Evolutionary conservation across 2,888 invertebrate genomes (phyloP).

Genomic region (Drosophila paucipuncta): DNA sequence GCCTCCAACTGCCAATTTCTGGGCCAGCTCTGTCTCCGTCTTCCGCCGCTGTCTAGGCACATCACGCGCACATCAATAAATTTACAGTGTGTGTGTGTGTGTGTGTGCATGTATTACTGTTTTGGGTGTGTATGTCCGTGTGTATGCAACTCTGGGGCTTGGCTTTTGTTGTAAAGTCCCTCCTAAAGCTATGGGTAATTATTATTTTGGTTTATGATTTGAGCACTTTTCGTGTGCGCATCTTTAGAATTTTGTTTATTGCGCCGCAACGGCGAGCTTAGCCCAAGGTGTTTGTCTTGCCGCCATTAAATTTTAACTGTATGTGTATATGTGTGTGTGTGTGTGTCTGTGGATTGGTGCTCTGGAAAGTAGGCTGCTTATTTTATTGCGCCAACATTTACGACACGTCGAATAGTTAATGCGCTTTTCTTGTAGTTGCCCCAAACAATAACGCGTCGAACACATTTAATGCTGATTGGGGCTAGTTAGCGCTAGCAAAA

Average conservation of each 20-base stretch:
- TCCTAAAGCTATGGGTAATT: constrained; percentile 75
- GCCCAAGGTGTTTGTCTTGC: constrained; percentile 60
- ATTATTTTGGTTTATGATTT: constrained; percentile 81
- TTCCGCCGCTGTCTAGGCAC: constrained; percentile 62
- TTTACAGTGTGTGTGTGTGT: constrained; percentile 47
- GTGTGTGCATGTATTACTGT: constrained; percentile 31
- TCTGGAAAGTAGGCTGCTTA: constrained; percentile 63
- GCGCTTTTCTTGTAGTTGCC: constrained; percentile 67
- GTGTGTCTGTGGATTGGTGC: constrained; percentile 6
- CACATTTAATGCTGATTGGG: constrained; percentile 31
- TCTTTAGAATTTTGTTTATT: constrained; percentile 75
- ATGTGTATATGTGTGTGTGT: constrained; percentile 20
- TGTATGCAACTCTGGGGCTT: constrained; percentile 31
- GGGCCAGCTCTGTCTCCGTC: constrained; percentile 16
- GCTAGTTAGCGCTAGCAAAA: constrained; percentile 38
- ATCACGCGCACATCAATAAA: constrained; percentile 76
- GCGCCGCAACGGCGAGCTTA: constrained; percentile 56
- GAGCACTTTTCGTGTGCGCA: constrained; percentile 64
- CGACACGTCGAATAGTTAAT: constrained; percentile 72
- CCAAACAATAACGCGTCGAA: constrained; percentile 15
- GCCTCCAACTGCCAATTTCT: constrained; percentile 47
- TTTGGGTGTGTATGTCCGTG: background rate
- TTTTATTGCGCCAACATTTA: constrained; percentile 69
- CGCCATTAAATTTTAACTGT: constrained; percentile 71
- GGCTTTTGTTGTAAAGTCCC: constrained; percentile 68